Percentiles rank a stretch among this genome's conserved stretches.
These are phyloP conservation scores for Drosophila ambigua DNA, from an alignment of 1,140 invertebrate genomes.

Conservation along the genomic window DNA sequence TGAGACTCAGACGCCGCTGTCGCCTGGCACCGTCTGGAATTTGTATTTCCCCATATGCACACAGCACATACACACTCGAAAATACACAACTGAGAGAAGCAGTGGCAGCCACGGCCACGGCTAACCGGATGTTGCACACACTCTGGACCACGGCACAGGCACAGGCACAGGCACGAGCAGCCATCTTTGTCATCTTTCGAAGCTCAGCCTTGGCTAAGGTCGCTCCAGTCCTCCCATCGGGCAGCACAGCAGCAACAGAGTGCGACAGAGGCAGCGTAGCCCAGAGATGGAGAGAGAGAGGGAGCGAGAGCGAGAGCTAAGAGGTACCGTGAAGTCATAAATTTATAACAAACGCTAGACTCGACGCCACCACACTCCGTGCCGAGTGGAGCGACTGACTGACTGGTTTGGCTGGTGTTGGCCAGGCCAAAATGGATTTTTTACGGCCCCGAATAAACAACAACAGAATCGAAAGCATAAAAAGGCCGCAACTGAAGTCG, in stretches of 20 bases:
- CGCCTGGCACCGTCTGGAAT: slow-evolving; percentile 24
- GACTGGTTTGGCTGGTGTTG: slow-evolving; percentile 52
- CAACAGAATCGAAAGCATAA: slow-evolving; percentile 41
- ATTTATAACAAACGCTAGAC: slow-evolving; percentile 52
- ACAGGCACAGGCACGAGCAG: slow-evolving; percentile 1
- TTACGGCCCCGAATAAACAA: slow-evolving; percentile 24
- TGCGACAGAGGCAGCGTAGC: not conserved
- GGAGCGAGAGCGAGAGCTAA: not conserved
- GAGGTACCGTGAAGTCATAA: slow-evolving; percentile 42
- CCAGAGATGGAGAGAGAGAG: not conserved
- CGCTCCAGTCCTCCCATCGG: slow-evolving; percentile 24
- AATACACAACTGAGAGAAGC: not conserved
- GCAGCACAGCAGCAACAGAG: slow-evolving; percentile 2
- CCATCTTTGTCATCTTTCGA: slow-evolving; percentile 51
- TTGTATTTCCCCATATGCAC: slow-evolving; percentile 37
- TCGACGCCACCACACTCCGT: slow-evolving; percentile 21
- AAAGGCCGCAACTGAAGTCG: slow-evolving; percentile 30
- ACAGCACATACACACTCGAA: not conserved
- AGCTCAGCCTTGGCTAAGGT: slow-evolving; percentile 52
- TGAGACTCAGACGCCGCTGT: slow-evolving; percentile 46
- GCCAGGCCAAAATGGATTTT: slow-evolving; percentile 46
- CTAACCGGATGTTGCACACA: slow-evolving; percentile 40
- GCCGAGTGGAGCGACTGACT: slow-evolving; percentile 17
- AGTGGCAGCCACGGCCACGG: slow-evolving; percentile 36
- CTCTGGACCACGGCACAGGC: too few relatives aligned